Evolutionary conservation across 2,888 invertebrate genomes (phyloP), one percentile per base, ranked within the genome.

Genomic region (Acronicta leporina): DNA sequence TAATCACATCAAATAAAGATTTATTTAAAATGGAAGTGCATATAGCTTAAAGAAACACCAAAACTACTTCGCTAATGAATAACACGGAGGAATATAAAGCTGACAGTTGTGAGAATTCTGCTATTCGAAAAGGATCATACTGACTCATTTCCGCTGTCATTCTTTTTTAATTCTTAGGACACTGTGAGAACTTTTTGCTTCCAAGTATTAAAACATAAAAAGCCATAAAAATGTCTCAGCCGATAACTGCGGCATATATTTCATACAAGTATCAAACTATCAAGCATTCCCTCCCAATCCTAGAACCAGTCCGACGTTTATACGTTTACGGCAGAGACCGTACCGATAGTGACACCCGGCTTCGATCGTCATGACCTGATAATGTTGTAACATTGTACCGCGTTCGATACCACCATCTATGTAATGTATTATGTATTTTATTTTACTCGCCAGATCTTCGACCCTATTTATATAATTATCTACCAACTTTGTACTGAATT

Each of bases 351-450:
- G 86, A 87, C 85, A 85, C 87, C 81, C 81, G 72, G 72, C 75
- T 79, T 73, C 73, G 87, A 88, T 88, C 82, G 85, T 80, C 87
- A 84, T 85, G 87, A 85, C 84, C 81, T 63, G 88, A 88, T 88
- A 87, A 73, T 82, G 80, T 80, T 74, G 70, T 73, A 80, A 79
- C 83, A 81, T 73, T 81, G 82, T 80, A 77, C 81, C 75, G 76
- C 75, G 70, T 65, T 70, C 76, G 82, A 80, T 80, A 82, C 75
- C 72, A 64, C 66, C 80, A 80, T 79, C 77, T 65, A 63, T 69
- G 64, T 64, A 60, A 79, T 78, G 76, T 75, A 80, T 78, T 71
- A 82, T 81, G 74, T 77, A 76, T 79, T 76, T 73, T 75, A 71
- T 75, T 79, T 69, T 72, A 66, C 64, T 72, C 54, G 55, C 54